Base-by-base conservation (phyloP, 2,888 invertebrate species). In the Eristalinus sepulchralis region DNA sequence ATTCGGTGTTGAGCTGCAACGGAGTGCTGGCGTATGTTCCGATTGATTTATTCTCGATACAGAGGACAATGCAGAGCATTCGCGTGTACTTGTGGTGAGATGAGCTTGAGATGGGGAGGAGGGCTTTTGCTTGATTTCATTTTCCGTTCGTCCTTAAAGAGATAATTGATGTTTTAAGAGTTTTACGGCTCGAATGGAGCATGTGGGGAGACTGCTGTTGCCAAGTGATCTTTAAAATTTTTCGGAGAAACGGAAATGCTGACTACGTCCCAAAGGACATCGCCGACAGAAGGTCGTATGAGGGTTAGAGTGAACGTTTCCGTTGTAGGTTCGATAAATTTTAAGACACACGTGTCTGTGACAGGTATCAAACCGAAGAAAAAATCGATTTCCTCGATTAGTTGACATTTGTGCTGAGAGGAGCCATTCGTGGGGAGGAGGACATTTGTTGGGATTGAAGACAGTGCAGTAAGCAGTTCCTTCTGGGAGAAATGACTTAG, bases 11-110 rank as follows among this genome's bases (percentile, higher is more conserved):
- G 39, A 71, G 53, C 17, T 33, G 36, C 62, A 27, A 20, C 60
- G 53, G 57, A 22, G 27, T 60, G 62, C 66, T 78, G 77, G 72
- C 24, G 64, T 22, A 27, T 47, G 33, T 75, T 13, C 10, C 22
- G 31, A 39, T 75, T 63, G 22, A 33, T 34, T 63, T 68, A 34
- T 63, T 57, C 34, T 27, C 62, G 13, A 53, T 10, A n/a, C 64
- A 70, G 36, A 22, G 4, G 13, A 55, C 36, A 34, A 73, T 73
- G n/a, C n/a, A 47, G 47, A 5, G 47, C 64, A 36, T 33, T 62
- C 33, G 0, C 27, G n/a, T n/a, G 9, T 24, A n/a, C 57, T 57
- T 27, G 24, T 3, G 57, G 13, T 22, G 24, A 10, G 5, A 1
- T 57, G 57, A 17, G 47, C 47, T 47, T 47, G 47, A n/a, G 17